Percentiles rank a stretch among this genome's conserved stretches.
Conservation (phyloP, 2,888 invertebrate genomes). For the Cosmorhoe ocellata region DNA sequence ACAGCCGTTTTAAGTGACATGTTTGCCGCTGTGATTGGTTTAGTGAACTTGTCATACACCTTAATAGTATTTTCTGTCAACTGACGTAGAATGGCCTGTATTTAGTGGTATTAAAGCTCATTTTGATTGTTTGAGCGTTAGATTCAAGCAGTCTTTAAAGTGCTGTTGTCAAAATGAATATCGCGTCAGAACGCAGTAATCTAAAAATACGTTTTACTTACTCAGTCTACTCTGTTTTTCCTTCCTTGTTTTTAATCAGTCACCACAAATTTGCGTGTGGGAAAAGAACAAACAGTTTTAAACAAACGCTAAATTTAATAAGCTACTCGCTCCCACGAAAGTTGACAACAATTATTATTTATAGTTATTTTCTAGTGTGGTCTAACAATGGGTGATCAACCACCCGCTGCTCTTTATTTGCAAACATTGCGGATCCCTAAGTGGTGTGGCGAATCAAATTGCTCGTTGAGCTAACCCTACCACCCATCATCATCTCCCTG, state of each 20-base stretch:
- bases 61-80: too few relatives aligned
- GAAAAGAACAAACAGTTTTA: slow-evolving; percentile 1
- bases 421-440: slow-evolving; percentile 52
- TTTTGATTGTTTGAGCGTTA: too few relatives aligned
- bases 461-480: slow-evolving; percentile 40
- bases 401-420: slow-evolving; percentile 63
- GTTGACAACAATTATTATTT: slow-evolving; percentile 26
- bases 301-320: slow-evolving; percentile 7
- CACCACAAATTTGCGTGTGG: background rate
- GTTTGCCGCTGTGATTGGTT: too few relatives aligned
- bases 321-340: slow-evolving; percentile 30
- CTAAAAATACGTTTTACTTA: too few relatives aligned
- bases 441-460: slow-evolving; percentile 24
- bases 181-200: too few relatives aligned
- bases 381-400: slow-evolving; percentile 70
- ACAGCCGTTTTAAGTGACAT: too few relatives aligned
- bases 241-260: slow-evolving; percentile 15
- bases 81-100: too few relatives aligned
- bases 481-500: background rate
- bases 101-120: too few relatives aligned
- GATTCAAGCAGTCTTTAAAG: too few relatives aligned
- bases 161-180: too few relatives aligned
- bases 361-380: slow-evolving; percentile 21
- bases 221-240: too few relatives aligned
- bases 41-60: too few relatives aligned